Base-by-base conservation (phyloP, 2,888 invertebrate species). In the Gari tellinella region DNA sequence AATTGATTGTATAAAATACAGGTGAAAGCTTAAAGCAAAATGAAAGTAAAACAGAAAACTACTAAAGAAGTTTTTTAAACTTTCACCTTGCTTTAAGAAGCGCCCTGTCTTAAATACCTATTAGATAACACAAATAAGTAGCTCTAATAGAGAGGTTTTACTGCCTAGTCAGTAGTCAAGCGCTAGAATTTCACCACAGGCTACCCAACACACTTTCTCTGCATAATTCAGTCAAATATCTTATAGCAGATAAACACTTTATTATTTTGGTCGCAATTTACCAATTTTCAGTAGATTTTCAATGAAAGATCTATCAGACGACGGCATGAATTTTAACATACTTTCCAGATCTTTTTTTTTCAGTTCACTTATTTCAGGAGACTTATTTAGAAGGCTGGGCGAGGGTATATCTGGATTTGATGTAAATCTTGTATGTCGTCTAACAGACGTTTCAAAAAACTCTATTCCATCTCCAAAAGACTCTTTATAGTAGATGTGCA, bases 251-350 rank as follows among this genome's bases (percentile, higher is more conserved):
- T 31, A 31, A 31, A 31, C 31, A 31, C n/a, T n/a, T 45, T 10
- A 10, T 21, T 21, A 19, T 49, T 19, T 19, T 21, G 8, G 21
- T 15, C 23, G 15, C 25, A 25, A 17, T n/a, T 31, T 25, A 23
- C 26, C 43, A 26, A 53, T 64, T 25, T 64, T 55, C 25, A 46
- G 49, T 17, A 65, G 25, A 21, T 26, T 37, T 41, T 65, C 40
- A 23, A 57, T 48, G 26, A 40, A 65, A 10, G 25, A 2, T 2
- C n/a, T 23, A 38, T 65, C 65, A 1, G 1, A 46, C 5, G 15
- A 7, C 25, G 57, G 58, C 52, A 63, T 63, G 37, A 69, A 63
- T 25, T 48, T 55, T 15, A 69, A 21, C 72, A 72, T 65, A 31
- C 51, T 61, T 26, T 53, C 31, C 14, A 61, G 48, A 38, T 72